Base-by-base conservation (phyloP, 2,113 vertebrate genomes). In the Mesoclemmys tuberculata region DNA sequence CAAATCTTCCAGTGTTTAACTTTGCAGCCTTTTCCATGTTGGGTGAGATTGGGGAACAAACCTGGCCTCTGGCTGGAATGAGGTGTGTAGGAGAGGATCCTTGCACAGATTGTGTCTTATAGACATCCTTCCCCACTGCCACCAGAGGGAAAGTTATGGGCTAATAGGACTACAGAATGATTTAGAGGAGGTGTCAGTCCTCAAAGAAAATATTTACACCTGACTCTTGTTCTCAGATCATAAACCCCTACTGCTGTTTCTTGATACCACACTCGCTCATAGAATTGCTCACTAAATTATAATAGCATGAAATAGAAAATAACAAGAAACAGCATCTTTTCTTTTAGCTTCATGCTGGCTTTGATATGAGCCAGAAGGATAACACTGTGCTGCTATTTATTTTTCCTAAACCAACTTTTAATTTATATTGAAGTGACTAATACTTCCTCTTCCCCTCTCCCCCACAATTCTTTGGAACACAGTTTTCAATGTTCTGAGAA, bases 371-470 rank as follows among this genome's bases (percentile, higher is more conserved):
- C 24, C 41, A 75, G 41, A 75, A 27, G 74, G 11, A 75, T 46
- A 75, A 75, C 38, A 75, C 22, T 46, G 41, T 75, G 74, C 41
- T 75, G n/a, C 12, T 44, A 46, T 75, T 75, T 75, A 75, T 75
- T 75, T 75, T 75, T 44, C 71, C 12, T 75, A 75, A 44, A 75
- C 41, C 38, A 44, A 27, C 11, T 41, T 75, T 44, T 44, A 41
- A 75, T 75, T 22, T 75, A 38, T 27, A 27, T 75, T 75, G 74
- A 75, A 75, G 38, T 11, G 19, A 13, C 21, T 75, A 41, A 75
- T 10, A 21, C 5, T 11, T 12, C 22, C 6, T 12, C 12, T 10
- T 1, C 12, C 1, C 29, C 61, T 4, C 61, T 2, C 35, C 71
- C 19, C 38, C 38, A 9, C 9, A 74, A 22, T 10, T 41, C 38